Percentiles rank a stretch among this genome's conserved stretches.
Conservation (phyloP, 1,140 invertebrate species). For the Cyclina sinensis region DNA sequence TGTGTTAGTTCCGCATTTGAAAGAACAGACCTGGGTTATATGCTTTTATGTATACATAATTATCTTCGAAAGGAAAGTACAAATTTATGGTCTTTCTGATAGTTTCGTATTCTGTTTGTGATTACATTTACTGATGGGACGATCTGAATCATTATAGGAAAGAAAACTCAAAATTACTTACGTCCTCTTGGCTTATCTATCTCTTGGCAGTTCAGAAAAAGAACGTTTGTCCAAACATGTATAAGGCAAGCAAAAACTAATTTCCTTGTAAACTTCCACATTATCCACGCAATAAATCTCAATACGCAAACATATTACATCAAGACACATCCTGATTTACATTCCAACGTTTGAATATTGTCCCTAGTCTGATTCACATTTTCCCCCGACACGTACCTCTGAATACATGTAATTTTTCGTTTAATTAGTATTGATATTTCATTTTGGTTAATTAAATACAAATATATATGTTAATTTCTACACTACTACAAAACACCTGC, state of each 20-base stretch:
- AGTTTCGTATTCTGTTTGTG: too few relatives aligned
- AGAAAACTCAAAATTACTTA: neutral
- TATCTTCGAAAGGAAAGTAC: too few relatives aligned
- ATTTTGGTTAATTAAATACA: neutral
- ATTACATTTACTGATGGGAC: too few relatives aligned
- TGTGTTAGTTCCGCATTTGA: too few relatives aligned
- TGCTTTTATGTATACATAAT: too few relatives aligned
- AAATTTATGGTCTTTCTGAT: too few relatives aligned
- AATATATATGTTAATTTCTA: neutral
- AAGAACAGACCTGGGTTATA: too few relatives aligned
- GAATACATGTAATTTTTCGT: neutral
- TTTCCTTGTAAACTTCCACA: neutral
- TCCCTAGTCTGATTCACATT: neutral
- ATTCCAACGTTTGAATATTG: neutral
- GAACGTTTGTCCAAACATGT: neutral
- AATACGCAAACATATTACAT: neutral
- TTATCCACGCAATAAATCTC: neutral
- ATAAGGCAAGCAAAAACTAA: neutral
- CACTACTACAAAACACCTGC: neutral
- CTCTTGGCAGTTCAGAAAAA: neutral
- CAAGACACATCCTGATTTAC: neutral
- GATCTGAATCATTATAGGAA: too few relatives aligned
- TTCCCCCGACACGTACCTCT: too few relatives aligned
- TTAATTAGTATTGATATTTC: conserved; percentile 36
- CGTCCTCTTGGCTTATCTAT: conserved; percentile 38